Percentiles rank a stretch among this genome's conserved stretches.
Evolutionary conservation across 2,888 invertebrate genomes (phyloP).

Genomic region (Ophraella communa): DNA sequence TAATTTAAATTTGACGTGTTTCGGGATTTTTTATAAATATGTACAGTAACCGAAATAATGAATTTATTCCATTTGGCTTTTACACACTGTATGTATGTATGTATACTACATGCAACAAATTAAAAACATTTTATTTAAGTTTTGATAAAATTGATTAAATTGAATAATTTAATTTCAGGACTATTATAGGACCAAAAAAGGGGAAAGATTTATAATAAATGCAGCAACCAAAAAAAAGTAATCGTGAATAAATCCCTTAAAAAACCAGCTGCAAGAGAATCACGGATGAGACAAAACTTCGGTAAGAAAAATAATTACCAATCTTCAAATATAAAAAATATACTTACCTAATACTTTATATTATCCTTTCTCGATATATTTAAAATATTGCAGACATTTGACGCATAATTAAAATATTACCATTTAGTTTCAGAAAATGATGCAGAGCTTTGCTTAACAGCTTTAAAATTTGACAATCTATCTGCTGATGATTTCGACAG

Average conservation of each 20-base stretch:
- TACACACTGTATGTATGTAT: too few relatives aligned
- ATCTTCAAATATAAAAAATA: background rate
- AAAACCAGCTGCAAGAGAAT: conserved; percentile 1
- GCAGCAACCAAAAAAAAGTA: conserved; percentile 29
- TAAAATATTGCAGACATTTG: background rate
- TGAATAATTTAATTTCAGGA: too few relatives aligned
- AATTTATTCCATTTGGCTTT: too few relatives aligned
- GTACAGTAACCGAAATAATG: too few relatives aligned
- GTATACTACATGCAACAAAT: too few relatives aligned
- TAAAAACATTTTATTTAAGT: too few relatives aligned
- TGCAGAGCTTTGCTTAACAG: background rate
- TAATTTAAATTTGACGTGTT: too few relatives aligned
- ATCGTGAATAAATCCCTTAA: conserved; percentile 9
- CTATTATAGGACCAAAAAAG: too few relatives aligned
- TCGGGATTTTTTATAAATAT: too few relatives aligned
- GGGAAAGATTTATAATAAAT: conserved; percentile 36
- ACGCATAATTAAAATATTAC: background rate
- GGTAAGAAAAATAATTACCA: background rate
- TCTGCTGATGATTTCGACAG: conserved; percentile 32
- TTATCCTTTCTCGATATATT: background rate
- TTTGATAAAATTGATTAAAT: too few relatives aligned
- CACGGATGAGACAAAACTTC: background rate
- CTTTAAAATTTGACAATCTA: conserved; percentile 34
- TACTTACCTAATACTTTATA: background rate
- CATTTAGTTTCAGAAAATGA: background rate